These are phyloP conservation scores for Puffinus mauretanicus DNA, from an alignment of 2,113 vertebrate species.

Conservation along the genomic window DNA sequence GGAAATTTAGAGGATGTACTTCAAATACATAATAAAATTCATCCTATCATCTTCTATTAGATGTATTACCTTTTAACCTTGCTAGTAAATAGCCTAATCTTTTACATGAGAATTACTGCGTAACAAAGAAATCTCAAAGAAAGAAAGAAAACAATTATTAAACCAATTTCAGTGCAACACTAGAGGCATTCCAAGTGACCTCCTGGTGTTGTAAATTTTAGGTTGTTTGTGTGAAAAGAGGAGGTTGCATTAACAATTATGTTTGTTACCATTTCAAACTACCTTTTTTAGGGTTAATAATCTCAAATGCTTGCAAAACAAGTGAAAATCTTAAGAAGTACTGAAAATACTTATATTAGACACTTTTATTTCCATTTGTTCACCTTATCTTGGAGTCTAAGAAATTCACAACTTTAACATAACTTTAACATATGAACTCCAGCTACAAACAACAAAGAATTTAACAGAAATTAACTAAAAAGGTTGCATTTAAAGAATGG, in stretches of 20 bases:
- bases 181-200: not conserved
- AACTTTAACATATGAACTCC: not conserved
- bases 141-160: not conserved
- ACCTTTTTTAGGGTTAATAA: not conserved
- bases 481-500: not conserved
- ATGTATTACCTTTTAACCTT: not conserved
- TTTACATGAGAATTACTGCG: not conserved
- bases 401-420: not conserved
- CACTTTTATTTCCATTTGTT: not conserved
- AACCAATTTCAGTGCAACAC: not conserved
- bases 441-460: not conserved
- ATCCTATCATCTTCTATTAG: not conserved
- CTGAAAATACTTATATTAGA: not conserved
- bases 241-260: not conserved
- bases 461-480: not conserved
- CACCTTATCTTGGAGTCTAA: not conserved
- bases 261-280: not conserved
- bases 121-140: not conserved
- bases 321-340: not conserved
- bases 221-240: not conserved
- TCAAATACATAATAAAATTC: not conserved
- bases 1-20: not conserved
- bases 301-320: not conserved
- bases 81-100: not conserved
- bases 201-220: not conserved